Base-by-base conservation (phyloP, 2,113 vertebrate species). In the Podocnemis expansa region DNA sequence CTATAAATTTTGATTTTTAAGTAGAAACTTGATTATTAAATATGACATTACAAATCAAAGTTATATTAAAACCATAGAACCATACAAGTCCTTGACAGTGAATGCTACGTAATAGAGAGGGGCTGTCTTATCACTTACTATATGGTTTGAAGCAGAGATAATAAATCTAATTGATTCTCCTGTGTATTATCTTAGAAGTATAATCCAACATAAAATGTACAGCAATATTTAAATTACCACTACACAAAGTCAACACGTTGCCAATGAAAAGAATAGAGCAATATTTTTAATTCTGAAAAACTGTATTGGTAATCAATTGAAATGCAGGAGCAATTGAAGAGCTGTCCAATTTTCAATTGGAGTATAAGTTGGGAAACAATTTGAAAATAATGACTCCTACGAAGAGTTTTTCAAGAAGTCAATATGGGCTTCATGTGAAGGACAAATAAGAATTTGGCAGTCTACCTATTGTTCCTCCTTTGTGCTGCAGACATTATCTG, bases 241-340 rank as follows among this genome's bases (percentile, higher is more conserved):
- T 95, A 95, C 96, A 94, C 92, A 91, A 97, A 98, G 98, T 98
- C 97, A 98, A 97, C 97, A 96, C 52, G 85, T 95, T 94, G 95
- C 95, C 41, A 21, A 96, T 95, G 96, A 97, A 97, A 96, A 98
- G 97, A 98, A 98, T 94, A 97, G 98, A 97, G 97, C 96, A 95
- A 98, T 98, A 98, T 97, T 98, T 97, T 97, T 98, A 98, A 98
- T 98, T 98, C 98, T 97, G 97, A 97, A 98, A 98, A 98, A 98
- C 97, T 95, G 97, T 99, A 99, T 99, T 99, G 99, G 98, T 99
- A 99, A 99, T 99, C 99, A 99, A 99, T 99, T 98, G 98, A 98
- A 98, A 98, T 98, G 98, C 96, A 98, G 97, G 95, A 97, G 98
- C 98, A 98, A 99, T 99, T 99, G 99, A 99, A 99, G 99, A 99